Percentiles rank a stretch among this genome's conserved stretches.
Conservation (phyloP, 2,888 invertebrate species). For the Aricia artaxerxes region DNA sequence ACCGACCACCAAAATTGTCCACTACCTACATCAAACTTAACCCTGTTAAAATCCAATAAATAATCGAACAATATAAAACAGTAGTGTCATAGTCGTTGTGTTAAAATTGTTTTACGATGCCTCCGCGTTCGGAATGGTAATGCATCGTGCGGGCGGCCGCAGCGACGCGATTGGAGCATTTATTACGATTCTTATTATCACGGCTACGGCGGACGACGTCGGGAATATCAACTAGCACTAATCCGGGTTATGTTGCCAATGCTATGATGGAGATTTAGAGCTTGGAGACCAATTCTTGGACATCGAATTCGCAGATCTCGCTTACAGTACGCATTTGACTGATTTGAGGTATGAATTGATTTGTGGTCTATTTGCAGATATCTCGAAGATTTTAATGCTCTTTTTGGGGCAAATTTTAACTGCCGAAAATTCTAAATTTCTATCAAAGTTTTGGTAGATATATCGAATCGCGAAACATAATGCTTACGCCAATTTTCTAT, state of each 20-base stretch:
- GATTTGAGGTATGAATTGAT: no score
- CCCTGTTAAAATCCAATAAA: constrained; percentile 7
- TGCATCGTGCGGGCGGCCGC: constrained; percentile 71
- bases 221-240: constrained; percentile 68
- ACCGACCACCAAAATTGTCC: background rate
- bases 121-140: constrained; percentile 69
- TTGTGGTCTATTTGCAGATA: no score
- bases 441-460: background rate
- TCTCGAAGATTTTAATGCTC: no score
- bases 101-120: constrained; percentile 73
- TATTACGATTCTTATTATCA: constrained; percentile 78
- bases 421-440: no score
- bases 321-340: no score
- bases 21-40: background rate
- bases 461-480: background rate
- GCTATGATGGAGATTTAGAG: background rate
- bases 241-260: constrained; percentile 41
- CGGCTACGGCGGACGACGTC: constrained; percentile 64
- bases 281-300: background rate
- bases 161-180: constrained; percentile 78
- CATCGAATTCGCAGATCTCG: background rate
- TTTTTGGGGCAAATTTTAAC: no score
- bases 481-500: no score
- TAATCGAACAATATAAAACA: constrained; percentile 50
- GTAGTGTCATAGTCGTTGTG: constrained; percentile 50